Base-by-base conservation (phyloP, 2,113 vertebrate species). In the Indicator maculatus region DNA sequence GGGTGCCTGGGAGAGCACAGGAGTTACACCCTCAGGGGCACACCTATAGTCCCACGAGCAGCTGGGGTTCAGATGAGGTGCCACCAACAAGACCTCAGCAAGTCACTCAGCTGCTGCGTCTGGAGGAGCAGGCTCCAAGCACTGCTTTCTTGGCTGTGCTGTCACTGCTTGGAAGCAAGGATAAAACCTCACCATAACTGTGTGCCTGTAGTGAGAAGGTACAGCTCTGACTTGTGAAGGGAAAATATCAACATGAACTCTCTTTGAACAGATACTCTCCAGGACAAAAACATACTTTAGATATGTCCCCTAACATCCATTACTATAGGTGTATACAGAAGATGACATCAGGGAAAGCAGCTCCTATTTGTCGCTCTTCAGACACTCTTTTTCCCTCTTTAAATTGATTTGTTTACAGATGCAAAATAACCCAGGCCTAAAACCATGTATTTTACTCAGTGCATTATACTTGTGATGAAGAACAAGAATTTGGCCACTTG, bases 171-270 rank as follows among this genome's bases (percentile, higher is more conserved):
- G 75, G 59, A 76, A 89, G 16, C 39, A 45, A 72, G 33, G 45
- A 63, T 12, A 21, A 89, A 91, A 72, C 27, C 6, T 70, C 3
- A 2, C 5, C 0, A 0, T 38, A 39, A 64, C 56, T 18, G 20
- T 53, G 24, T 31, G 41, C 47, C 33, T 26, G 19, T 65, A 41
- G 9, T 11, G 50, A 47, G 16, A 41, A 31, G 19, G 11, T 73
- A 33, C 26, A 58, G 59, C 26, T 80, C 36, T 63, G 75, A 52
- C 19, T 66, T 2, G 10, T 7, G 36, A 33, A 63, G 17, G 27
- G 44, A 38, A 33, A 72, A 61, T 3, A 33, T 45, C 20, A 36
- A 2, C 36, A 13, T 4, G 45, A 79, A 10, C 9, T 45, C 21
- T 55, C 9, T 26, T 36, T 50, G 31, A 8, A 59, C 11, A 33